Conservation (phyloP, 2,113 vertebrate genomes). For the Leiothrix lutea region DNA sequence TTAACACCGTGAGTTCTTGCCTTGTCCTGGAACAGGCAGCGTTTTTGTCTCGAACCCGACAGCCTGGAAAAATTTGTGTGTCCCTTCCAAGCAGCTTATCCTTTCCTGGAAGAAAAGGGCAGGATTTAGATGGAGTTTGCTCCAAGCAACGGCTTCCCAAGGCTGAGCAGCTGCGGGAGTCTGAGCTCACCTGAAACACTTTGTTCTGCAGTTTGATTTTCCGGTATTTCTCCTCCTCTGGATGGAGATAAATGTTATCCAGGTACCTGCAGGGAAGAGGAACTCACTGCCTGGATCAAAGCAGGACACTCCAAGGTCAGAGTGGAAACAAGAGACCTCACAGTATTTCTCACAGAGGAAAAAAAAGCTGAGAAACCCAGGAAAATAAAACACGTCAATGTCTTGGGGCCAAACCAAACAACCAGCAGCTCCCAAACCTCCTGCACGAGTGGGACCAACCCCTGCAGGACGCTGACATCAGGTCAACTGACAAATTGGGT, state of each 20-base stretch:
- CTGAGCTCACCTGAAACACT: slow-evolving; percentile 86
- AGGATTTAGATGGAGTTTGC: neutral
- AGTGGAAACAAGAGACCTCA: neutral
- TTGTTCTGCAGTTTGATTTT: slow-evolving; percentile 94
- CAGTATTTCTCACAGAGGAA: neutral
- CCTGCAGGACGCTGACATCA: neutral
- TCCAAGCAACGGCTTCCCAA: neutral
- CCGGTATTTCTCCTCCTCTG: slow-evolving; percentile 89
- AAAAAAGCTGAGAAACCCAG: neutral
- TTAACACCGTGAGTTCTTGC: slow-evolving; percentile 50
- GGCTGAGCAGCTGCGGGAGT: neutral
- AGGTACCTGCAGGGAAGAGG: slow-evolving; percentile 79
- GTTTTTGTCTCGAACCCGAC: slow-evolving; percentile 82
- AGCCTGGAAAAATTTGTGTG: slow-evolving; percentile 85
- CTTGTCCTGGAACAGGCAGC: slow-evolving; percentile 82
- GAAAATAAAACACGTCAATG: neutral
- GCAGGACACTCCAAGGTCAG: neutral
- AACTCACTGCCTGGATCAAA: neutral
- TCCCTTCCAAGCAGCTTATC: slow-evolving; percentile 84
- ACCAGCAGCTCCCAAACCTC: neutral
- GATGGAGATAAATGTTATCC: slow-evolving; percentile 91
- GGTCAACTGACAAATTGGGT: neutral
- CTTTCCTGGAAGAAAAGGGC: slow-evolving; percentile 80
- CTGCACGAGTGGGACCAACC: neutral
- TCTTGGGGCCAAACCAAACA: neutral